Evolutionary conservation across 1,140 invertebrate species (phyloP).

Genomic region (Calliopsis andreniformis): DNA sequence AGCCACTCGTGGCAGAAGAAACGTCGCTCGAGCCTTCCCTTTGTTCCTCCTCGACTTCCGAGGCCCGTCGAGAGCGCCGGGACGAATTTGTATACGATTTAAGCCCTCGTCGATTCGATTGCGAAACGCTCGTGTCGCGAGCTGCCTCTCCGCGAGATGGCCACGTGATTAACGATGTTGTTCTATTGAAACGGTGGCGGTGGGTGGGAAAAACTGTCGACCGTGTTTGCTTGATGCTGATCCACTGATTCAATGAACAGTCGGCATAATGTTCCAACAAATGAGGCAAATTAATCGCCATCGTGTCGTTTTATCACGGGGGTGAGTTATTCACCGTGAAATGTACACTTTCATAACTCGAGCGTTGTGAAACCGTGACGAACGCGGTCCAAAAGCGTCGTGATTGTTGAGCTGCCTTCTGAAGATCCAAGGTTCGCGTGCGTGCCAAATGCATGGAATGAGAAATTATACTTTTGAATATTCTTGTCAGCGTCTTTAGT

Average conservation of each 20-base stretch:
- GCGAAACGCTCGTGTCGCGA: not conserved
- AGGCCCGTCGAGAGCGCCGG: not conserved
- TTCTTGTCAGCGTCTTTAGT: too few species aligned
- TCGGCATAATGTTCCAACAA: too few species aligned
- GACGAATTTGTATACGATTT: constrained; percentile 11
- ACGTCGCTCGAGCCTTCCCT: constrained; percentile 27
- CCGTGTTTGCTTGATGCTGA: not conserved
- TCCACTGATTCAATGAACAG: too few species aligned
- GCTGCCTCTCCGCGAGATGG: not conserved
- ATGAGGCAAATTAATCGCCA: too few species aligned
- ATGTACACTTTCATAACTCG: not conserved
- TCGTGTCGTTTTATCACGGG: not conserved
- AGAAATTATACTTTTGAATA: too few species aligned
- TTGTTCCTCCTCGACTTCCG: constrained; percentile 39
- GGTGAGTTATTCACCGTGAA: not conserved
- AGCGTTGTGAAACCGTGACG: not conserved
- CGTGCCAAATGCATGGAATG: too few species aligned
- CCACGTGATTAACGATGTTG: not conserved
- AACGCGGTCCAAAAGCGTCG: too few species aligned
- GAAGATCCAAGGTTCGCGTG: too few species aligned
- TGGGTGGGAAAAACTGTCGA: constrained; percentile 1
- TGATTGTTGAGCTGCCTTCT: too few species aligned
- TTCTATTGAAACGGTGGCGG: too few species aligned
- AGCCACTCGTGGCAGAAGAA: constrained; percentile 28
- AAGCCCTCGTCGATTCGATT: not conserved